Evolutionary conservation across 1,140 invertebrate genomes (phyloP).

Genomic region (Cyclargus thomasi): DNA sequence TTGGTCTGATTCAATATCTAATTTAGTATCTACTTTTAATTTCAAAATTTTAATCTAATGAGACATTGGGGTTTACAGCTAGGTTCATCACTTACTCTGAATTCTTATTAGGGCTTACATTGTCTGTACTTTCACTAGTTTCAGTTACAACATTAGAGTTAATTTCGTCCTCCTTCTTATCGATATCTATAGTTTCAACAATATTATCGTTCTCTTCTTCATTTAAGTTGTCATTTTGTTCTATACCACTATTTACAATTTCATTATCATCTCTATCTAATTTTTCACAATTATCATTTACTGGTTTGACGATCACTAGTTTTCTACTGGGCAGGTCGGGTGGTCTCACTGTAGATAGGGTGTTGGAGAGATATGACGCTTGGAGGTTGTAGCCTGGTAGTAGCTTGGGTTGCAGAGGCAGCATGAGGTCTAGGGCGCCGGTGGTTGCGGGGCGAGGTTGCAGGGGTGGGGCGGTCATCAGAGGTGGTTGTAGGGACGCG

Average conservation of each 20-base stretch:
- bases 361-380: slow-evolving; percentile 61
- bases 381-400: slow-evolving; percentile 72
- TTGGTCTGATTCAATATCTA: neutral
- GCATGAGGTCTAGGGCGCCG: slow-evolving; percentile 78
- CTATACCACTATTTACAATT: slow-evolving; percentile 33
- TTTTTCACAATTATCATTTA: slow-evolving; percentile 36
- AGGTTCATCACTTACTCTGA: slow-evolving; percentile 40
- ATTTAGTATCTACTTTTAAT: slow-evolving; percentile 11
- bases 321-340: slow-evolving; percentile 46
- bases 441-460: slow-evolving; percentile 81
- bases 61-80: slow-evolving; percentile 34
- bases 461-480: slow-evolving; percentile 73
- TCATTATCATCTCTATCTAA: slow-evolving; percentile 42
- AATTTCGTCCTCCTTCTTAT: slow-evolving; percentile 47
- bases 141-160: slow-evolving; percentile 55
- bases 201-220: slow-evolving; percentile 23
- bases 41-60: slow-evolving; percentile 14
- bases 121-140: slow-evolving; percentile 44
- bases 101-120: slow-evolving; percentile 63
- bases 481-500: slow-evolving; percentile 67
- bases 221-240: slow-evolving; percentile 37
- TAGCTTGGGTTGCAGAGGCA: slow-evolving; percentile 80
- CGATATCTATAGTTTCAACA: slow-evolving; percentile 35
- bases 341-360: slow-evolving; percentile 64
- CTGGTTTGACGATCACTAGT: slow-evolving; percentile 55